Conservation (phyloP, 2,797 vertebrate genomes). For the Hoplostethus mediterraneus region DNA sequence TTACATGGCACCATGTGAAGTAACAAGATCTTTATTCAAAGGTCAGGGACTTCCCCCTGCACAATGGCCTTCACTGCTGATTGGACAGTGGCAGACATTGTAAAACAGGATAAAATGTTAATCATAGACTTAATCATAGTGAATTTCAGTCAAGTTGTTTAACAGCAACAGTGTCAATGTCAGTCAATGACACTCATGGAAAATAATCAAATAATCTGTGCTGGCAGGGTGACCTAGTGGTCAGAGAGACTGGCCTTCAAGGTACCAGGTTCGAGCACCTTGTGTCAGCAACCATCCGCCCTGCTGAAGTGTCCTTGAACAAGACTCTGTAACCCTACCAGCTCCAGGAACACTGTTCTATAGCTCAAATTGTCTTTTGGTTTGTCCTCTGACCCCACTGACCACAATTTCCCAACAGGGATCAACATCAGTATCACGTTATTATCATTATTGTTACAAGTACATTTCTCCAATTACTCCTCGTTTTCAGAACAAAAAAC, state of each 20-base stretch:
- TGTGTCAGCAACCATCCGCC: neutral
- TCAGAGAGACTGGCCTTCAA: neutral
- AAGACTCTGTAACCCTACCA: too few relatives aligned
- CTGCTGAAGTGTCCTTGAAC: neutral
- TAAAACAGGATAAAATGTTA: neutral
- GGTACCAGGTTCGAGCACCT: neutral
- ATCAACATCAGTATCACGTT: neutral
- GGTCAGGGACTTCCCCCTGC: slow-evolving; percentile 28
- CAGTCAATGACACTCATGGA: neutral
- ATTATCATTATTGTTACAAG: slow-evolving; percentile 7
- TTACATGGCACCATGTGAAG: slow-evolving; percentile 43
- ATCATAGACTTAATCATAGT: neutral
- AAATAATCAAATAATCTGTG: slow-evolving; percentile 1
- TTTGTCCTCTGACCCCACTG: too few relatives aligned
- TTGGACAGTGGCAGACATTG: neutral
- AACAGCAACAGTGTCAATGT: too few relatives aligned
- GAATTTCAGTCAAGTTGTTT: neutral
- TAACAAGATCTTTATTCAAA: slow-evolving; percentile 54
- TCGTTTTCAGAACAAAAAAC: slow-evolving; percentile 27
- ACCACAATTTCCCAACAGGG: too few relatives aligned
- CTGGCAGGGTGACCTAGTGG: neutral
- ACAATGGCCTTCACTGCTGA: neutral
- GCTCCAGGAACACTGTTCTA: too few relatives aligned
- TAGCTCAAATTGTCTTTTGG: too few relatives aligned
- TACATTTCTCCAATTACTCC: slow-evolving; percentile 6